Percentiles rank a stretch among this genome's conserved stretches.
These are phyloP conservation scores for Danio kyathit DNA, from an alignment of 2,797 vertebrate genomes.

Conservation along the genomic window DNA sequence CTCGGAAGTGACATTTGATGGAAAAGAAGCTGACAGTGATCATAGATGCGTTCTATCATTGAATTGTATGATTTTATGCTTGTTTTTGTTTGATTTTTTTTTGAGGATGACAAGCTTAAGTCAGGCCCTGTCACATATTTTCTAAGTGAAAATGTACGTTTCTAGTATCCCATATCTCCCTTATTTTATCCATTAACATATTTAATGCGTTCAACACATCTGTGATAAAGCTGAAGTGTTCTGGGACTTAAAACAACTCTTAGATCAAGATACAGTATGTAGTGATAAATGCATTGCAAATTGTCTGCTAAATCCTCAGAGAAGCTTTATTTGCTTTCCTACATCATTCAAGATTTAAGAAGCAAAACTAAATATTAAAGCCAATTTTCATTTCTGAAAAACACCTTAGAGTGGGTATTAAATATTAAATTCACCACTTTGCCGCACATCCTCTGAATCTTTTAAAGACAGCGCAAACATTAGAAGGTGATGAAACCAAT, in stretches of 20 bases:
- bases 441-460: background rate
- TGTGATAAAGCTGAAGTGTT: background rate
- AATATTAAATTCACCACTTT: constrained; percentile 5
- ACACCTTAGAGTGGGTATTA: background rate
- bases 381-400: background rate
- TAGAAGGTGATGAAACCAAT: constrained; percentile 3
- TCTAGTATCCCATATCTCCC: too few species aligned
- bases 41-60: too few species aligned
- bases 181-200: background rate
- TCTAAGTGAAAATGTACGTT: too few species aligned
- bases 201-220: background rate
- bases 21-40: too few species aligned
- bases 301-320: background rate
- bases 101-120: too few species aligned
- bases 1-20: too few species aligned
- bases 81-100: too few species aligned
- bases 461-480: background rate
- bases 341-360: constrained; percentile 2
- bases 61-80: too few species aligned
- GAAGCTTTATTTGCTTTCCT: constrained; percentile 2
- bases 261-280: background rate
- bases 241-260: background rate
- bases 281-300: background rate
- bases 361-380: background rate
- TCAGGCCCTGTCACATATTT: too few species aligned